Evolutionary conservation across 2,113 vertebrate genomes (phyloP).

Genomic region (Mesembrinibis cayennensis): DNA sequence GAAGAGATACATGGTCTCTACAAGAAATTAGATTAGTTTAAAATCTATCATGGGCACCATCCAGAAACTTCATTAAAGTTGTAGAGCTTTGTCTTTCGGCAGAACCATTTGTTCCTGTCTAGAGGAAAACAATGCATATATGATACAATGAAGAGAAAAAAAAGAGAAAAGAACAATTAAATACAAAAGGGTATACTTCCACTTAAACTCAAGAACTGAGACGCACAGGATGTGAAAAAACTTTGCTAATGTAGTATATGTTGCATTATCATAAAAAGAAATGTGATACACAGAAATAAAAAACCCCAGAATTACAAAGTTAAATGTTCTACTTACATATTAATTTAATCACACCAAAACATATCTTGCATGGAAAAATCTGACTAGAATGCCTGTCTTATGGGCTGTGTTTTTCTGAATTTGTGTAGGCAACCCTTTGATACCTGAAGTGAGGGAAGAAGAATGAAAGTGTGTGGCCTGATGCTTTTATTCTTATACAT

Average conservation of each 20-base stretch:
- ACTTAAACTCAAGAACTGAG: not conserved
- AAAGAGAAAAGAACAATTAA: not conserved
- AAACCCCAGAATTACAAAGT: not conserved
- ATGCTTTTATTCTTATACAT: not conserved
- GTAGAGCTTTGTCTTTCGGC: not conserved
- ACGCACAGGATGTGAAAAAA: not conserved
- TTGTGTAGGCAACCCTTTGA: not conserved
- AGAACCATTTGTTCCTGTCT: slow-evolving; percentile 22
- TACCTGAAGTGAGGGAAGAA: not conserved
- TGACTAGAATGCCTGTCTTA: not conserved
- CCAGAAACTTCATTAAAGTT: slow-evolving; percentile 40
- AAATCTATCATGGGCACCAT: slow-evolving; percentile 2
- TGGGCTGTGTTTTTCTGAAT: not conserved
- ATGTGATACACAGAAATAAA: not conserved
- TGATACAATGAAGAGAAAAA: not conserved
- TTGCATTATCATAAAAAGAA: not conserved
- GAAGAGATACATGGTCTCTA: not conserved
- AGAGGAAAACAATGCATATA: not conserved
- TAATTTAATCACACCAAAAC: not conserved
- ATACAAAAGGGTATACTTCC: not conserved
- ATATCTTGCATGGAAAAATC: not conserved
- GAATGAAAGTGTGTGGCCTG: not conserved
- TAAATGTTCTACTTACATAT: not conserved
- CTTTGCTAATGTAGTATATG: not conserved
- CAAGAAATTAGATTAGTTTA: slow-evolving; percentile 16